Evolutionary conservation across 2,888 invertebrate genomes (phyloP).

Genomic region (Lagria hirta): DNA sequence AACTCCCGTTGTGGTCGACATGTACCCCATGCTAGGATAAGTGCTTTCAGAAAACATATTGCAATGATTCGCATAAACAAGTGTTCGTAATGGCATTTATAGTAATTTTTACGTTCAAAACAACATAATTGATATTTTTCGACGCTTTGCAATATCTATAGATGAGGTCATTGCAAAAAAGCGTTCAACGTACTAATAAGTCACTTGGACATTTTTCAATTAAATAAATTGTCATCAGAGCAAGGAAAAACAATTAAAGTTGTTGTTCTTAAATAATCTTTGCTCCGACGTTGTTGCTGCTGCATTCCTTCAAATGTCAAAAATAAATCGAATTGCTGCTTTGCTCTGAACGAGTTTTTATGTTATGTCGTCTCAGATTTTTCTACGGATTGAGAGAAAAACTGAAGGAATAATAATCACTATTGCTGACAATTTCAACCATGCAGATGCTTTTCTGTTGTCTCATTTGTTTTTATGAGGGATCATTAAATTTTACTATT

Average conservation of each 20-base stretch:
- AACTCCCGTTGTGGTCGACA: constrained; percentile 36
- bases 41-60: constrained; percentile 41
- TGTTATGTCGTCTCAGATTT: too few species aligned
- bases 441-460: constrained; percentile 41
- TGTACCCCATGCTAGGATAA: constrained; percentile 44
- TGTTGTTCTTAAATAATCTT: constrained; percentile 10
- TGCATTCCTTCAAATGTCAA: constrained; percentile 10
- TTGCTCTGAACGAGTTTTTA: neutral
- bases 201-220: constrained; percentile 9
- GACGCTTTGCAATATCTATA: constrained; percentile 1
- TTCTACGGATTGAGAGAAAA: constrained; percentile 3
- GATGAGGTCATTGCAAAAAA: neutral
- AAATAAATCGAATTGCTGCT: constrained; percentile 9
- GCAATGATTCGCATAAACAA: constrained; percentile 45
- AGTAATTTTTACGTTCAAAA: constrained; percentile 33
- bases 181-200: constrained; percentile 1
- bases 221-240: constrained; percentile 7
- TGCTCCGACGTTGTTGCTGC: constrained; percentile 1
- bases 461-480: constrained; percentile 41
- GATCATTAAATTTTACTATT: constrained; percentile 44
- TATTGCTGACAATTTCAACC: constrained; percentile 22
- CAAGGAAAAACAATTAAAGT: constrained; percentile 11
- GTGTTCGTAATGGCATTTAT: constrained; percentile 41
- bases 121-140: constrained; percentile 30
- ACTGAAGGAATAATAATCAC: neutral